Percentiles rank a stretch among this genome's conserved stretches.
These are phyloP conservation scores for Astyanax mexicanus DNA, from an alignment of 2,797 vertebrate genomes.

Conservation along the genomic window DNA sequence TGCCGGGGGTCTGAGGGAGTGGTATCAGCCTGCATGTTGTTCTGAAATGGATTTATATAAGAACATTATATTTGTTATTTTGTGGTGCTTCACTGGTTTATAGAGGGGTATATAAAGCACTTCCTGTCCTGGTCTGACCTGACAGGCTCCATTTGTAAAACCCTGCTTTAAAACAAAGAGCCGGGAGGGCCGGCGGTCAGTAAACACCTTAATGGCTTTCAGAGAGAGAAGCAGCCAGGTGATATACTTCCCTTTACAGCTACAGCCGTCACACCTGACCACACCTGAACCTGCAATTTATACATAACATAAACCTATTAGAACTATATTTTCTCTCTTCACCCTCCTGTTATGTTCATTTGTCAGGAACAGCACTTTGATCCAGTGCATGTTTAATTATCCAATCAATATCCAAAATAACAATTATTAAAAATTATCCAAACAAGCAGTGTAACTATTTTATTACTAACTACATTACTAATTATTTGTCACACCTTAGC, in stretches of 20 bases:
- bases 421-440: too few relatives aligned
- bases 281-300: background rate
- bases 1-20: background rate
- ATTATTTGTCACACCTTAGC: too few relatives aligned
- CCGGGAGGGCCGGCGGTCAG: constrained; percentile 21
- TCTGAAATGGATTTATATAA: constrained; percentile 13
- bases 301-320: background rate
- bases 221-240: background rate
- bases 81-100: background rate
- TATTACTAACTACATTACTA: too few relatives aligned
- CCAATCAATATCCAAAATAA: too few relatives aligned
- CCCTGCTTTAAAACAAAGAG: constrained; percentile 26
- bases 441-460: too few relatives aligned
- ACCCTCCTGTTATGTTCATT: too few relatives aligned
- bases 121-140: constrained; percentile 5
- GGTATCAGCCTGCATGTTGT: background rate
- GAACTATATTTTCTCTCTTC: background rate
- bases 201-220: constrained; percentile 40
- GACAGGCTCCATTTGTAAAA: constrained; percentile 10
- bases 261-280: background rate
- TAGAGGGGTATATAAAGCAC: background rate
- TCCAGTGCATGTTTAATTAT: too few relatives aligned
- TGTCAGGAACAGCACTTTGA: too few relatives aligned
- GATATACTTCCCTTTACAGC: background rate
- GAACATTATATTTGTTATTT: background rate